A percentile compares a stretch with the other conserved stretches of the same genome.
These are phyloP conservation scores for Rhinoraja longicauda DNA, from an alignment of 2,797 vertebrate genomes.

Conservation along the genomic window DNA sequence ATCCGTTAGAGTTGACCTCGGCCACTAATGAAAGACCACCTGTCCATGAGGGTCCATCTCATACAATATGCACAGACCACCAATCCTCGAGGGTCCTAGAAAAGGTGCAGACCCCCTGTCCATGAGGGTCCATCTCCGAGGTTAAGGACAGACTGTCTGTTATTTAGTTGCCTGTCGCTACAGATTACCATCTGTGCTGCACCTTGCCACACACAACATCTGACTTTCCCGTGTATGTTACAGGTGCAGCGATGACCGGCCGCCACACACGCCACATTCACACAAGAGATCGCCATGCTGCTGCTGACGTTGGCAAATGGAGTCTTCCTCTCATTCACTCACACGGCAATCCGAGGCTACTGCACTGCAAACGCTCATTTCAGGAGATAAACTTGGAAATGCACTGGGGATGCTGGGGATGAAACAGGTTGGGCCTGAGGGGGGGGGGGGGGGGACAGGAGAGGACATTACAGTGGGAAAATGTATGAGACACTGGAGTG, in stretches of 20 bases:
- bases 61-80: neutral
- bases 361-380: neutral
- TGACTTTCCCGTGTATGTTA: neutral
- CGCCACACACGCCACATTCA: neutral
- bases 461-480: no score
- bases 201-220: neutral
- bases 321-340: neutral
- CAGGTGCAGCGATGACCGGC: conserved; percentile 16
- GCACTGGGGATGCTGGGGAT: neutral
- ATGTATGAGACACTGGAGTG: no score
- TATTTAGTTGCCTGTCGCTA: neutral
- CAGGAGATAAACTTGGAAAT: neutral
- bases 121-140: neutral
- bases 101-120: neutral
- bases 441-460: no score
- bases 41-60: neutral
- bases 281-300: neutral
- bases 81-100: no score
- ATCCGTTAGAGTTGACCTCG: no score
- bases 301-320: neutral
- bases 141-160: neutral
- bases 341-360: neutral
- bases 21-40: neutral
- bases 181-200: neutral
- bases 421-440: no score